Evolutionary conservation across 2,113 vertebrate genomes (phyloP), one percentile per base, ranked within the genome.

Genomic region (Myodes glareolus): DNA sequence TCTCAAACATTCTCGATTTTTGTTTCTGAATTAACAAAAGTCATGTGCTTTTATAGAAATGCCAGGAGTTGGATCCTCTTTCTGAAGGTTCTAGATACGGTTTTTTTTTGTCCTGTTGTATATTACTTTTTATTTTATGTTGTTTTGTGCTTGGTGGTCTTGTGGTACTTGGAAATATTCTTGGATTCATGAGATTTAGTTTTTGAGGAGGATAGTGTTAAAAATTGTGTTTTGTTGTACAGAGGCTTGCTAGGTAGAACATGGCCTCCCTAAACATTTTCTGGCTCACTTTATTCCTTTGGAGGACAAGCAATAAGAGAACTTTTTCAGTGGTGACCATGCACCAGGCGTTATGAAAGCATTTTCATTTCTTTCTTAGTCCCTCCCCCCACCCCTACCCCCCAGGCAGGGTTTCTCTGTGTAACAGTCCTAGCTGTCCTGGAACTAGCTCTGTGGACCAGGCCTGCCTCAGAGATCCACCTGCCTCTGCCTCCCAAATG

Each of bases 1-100:
- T 94, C 50, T 97, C 45, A 85, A 36, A 61, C 76, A 96, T 94
- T 97, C 52, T 81, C 88, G n/a, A 42, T 85, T 85, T 50, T 85
- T 63, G 27, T 86, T 87, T 87, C 33, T 70, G 65, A 12, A 23
- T 87, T 33, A 68, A 70, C 19, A 23, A 68, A 12, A 52, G 25
- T 39, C 94, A 10, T 89, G 19, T 96, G 27, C 75, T 55, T 93
- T 91, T 86, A 39, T 10, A 82, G 19, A 65, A 77, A 55, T 94
- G 42, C 47, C 92, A 47, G 92, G 65, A 97, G 42, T 77, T 82
- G 72, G 29, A 77, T 4, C 45, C 33, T 81, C n/a, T 94, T 92
- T 94, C 58, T 95, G 70, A 88, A 88, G 14, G 23, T 80, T 88
- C 19, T 29, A 86, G 81, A 52, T 33, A 8, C 45, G 9, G n/a